These are phyloP conservation scores for Physocephala rufipes DNA, from an alignment of 2,888 invertebrate species.

Conservation along the genomic window DNA sequence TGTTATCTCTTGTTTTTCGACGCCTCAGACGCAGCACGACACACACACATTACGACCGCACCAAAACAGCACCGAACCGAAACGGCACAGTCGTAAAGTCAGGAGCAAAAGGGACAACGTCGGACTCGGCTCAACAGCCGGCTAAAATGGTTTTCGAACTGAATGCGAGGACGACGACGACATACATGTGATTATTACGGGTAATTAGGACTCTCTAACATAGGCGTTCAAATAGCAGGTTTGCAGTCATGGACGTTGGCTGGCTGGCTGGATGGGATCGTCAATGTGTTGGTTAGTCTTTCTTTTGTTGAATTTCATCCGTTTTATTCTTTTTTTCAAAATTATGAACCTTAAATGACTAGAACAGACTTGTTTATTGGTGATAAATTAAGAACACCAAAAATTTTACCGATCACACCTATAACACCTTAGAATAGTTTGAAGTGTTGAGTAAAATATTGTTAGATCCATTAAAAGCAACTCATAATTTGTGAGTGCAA, in stretches of 20 bases:
- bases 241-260: constrained; percentile 26
- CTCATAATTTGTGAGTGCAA: too few relatives aligned
- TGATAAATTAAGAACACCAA: constrained; percentile 31
- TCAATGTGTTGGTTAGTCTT: too few relatives aligned
- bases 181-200: constrained; percentile 28
- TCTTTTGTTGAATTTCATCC: too few relatives aligned
- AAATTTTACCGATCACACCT: neutral
- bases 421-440: neutral
- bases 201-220: constrained; percentile 33
- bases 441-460: too few relatives aligned
- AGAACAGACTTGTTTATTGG: constrained; percentile 14
- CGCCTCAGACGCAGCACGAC: neutral
- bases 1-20: constrained; percentile 8
- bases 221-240: constrained; percentile 35
- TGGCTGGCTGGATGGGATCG: constrained; percentile 39
- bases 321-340: too few relatives aligned
- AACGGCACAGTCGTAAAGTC: neutral
- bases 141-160: constrained; percentile 13
- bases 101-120: neutral
- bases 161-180: constrained; percentile 26
- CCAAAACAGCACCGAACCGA: too few relatives aligned
- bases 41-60: too few relatives aligned
- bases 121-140: neutral
- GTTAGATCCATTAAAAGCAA: too few relatives aligned
- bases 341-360: constrained; percentile 19